These are phyloP conservation scores for Plectropomus leopardus DNA, from an alignment of 2,113 vertebrate species.

Conservation along the genomic window DNA sequence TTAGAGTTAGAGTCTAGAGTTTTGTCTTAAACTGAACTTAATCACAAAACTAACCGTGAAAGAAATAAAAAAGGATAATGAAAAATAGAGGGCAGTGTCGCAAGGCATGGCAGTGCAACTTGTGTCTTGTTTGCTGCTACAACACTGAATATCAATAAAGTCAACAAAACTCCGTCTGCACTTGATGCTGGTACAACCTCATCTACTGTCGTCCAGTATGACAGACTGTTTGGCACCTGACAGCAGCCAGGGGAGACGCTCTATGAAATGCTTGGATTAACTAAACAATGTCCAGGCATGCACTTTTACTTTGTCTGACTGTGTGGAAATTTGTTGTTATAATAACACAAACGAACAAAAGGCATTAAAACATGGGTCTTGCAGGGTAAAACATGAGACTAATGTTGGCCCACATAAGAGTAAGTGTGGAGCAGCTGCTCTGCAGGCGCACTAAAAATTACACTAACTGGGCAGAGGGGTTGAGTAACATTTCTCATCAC, in stretches of 20 bases:
- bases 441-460: background rate
- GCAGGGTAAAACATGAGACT: background rate
- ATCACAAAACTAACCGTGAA: background rate
- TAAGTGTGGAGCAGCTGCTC: background rate
- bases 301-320: background rate
- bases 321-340: background rate
- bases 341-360: background rate
- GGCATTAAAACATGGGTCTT: too few relatives aligned
- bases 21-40: too few relatives aligned
- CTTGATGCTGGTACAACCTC: background rate
- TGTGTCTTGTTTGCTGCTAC: background rate
- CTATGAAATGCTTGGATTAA: background rate
- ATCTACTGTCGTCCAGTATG: background rate
- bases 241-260: too few relatives aligned
- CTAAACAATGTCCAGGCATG: background rate
- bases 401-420: background rate
- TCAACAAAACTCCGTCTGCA: background rate
- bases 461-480: too few relatives aligned
- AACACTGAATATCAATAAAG: background rate
- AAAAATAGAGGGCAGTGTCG: background rate
- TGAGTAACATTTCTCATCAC: too few relatives aligned
- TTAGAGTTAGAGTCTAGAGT: too few relatives aligned
- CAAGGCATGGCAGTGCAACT: background rate
- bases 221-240: background rate
- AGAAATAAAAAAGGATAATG: background rate